Base-by-base conservation (phyloP, 1,140 invertebrate species). In the Drosophila sulfurigaster region DNA sequence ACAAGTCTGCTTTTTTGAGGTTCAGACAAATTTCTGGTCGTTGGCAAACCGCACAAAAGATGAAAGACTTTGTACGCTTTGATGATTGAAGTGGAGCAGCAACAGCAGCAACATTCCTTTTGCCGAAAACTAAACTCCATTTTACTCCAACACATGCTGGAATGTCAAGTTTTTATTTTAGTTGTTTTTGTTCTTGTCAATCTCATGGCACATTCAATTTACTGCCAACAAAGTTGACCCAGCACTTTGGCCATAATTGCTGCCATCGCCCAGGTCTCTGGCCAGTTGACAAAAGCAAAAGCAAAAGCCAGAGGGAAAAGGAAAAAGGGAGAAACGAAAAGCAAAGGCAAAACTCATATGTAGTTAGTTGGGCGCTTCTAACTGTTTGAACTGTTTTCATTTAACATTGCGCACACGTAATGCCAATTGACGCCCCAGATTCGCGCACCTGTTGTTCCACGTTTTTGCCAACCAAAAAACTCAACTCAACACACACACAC, bases 391-490 rank as follows among this genome's bases (percentile, higher is more conserved):
- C 35, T 38, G 7, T 38, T 25, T 76, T 87, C 67, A 82, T 86
- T 82, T 82, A 75, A 57, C 67, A 86, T 86, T 86, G 71, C 68
- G 69, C 76, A 82, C 82, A 86, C 82, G 82, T 86, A 86, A 78
- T 79, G 72, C 79, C 82, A 87, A 86, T 86, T 87, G 79, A 88
- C 86, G 82, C 76, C 76, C 83, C 79, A 87, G 82, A 88, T 87
- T 88, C 83, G 79, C 66, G 68, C 82, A 87, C 83, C 82, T 87
- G 83, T 87, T 87, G 82, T 75, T 28, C 60, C 63, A 54, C 52
- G 60, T 28, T 35, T 16, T 28, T 7, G 32, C 45, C 54, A 4
- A 25, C 3, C 48, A 5, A 11, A 38, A 45, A 5, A 45, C 45
- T 49, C 16, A 15, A 25, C 65, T 46, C 7, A 35, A 35, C 32